A percentile compares a stretch with the other conserved stretches of the same genome.
phyloP scores from a whole-genome alignment of 2,113 vertebrate species.

The Fukomys damarensis region DNA sequence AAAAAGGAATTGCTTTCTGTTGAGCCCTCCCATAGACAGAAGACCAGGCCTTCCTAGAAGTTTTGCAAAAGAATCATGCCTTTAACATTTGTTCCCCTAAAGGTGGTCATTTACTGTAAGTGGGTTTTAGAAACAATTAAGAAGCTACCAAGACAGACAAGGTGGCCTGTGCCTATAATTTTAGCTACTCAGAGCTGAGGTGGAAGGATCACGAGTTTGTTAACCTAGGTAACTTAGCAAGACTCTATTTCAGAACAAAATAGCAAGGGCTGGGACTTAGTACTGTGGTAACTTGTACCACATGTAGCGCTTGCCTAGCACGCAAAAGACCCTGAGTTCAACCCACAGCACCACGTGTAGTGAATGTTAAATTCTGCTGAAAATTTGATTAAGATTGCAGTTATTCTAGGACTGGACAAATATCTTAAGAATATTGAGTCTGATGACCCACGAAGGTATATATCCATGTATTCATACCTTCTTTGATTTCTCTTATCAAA shows the following conservation, averaged over 20 bases:
- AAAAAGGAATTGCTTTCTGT: not conserved
- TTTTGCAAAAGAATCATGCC: not conserved
- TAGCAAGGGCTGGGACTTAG: not conserved
- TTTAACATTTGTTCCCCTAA: not conserved
- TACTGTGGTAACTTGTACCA: not conserved
- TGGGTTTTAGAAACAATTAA: slow-evolving; percentile 16
- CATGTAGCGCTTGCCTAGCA: not conserved
- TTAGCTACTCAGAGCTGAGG: not conserved
- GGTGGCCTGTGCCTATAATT: not conserved
- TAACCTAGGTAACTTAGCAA: not conserved
- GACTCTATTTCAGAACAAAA: not conserved
- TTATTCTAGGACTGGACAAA: not conserved
- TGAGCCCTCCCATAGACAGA: not conserved
- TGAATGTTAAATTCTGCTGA: not conserved
- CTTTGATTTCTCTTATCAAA: not conserved
- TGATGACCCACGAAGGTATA: not conserved
- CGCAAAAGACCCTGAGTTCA: not conserved
- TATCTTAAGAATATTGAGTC: not conserved
- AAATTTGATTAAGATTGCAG: not conserved
- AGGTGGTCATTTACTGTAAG: not conserved
- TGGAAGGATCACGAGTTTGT: not conserved
- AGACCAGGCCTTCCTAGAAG: not conserved
- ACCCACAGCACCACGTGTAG: not conserved
- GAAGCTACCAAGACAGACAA: not conserved
- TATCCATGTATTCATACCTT: not conserved